phyloP scores from a whole-genome alignment of 2,113 vertebrate genomes.

The Anarrhichthys ocellatus region DNA sequence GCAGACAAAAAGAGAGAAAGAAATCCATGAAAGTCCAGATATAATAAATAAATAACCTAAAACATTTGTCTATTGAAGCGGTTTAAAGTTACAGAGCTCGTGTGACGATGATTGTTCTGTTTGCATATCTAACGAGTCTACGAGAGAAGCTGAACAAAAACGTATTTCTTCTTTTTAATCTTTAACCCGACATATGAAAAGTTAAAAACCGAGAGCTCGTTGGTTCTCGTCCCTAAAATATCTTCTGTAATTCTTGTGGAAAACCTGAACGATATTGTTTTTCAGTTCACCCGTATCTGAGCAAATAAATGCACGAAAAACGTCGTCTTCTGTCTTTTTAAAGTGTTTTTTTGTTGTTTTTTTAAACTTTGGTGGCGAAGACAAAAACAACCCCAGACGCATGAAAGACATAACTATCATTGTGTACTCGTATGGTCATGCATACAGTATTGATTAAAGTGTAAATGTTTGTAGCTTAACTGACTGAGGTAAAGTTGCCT shows the following conservation, averaged over 20 bases:
- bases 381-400: constrained; percentile 13
- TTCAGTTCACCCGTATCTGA: constrained; percentile 69
- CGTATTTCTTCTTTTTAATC: background rate
- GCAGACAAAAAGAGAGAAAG: constrained; percentile 60
- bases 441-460: constrained; percentile 57
- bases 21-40: constrained; percentile 65
- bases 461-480: constrained; percentile 63
- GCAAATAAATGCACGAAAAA: constrained; percentile 50
- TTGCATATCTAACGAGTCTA: constrained; percentile 48
- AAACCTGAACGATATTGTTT: constrained; percentile 63
- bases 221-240: constrained; percentile 59
- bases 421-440: constrained; percentile 57
- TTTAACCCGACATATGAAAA: constrained; percentile 47
- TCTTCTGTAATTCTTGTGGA: constrained; percentile 43
- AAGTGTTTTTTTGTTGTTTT: constrained; percentile 32
- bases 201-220: constrained; percentile 64
- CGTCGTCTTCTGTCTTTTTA: constrained; percentile 21
- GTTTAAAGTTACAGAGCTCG: constrained; percentile 35
- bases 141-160: constrained; percentile 36
- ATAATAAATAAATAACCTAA: constrained; percentile 80
- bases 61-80: constrained; percentile 63
- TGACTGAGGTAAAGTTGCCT: constrained; percentile 77
- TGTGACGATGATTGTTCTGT: constrained; percentile 45
- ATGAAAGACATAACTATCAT: constrained; percentile 43
- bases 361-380: constrained; percentile 49